These are phyloP conservation scores for Herpailurus yagouaroundi DNA, from an alignment of 2,113 vertebrate genomes.

Conservation along the genomic window DNA sequence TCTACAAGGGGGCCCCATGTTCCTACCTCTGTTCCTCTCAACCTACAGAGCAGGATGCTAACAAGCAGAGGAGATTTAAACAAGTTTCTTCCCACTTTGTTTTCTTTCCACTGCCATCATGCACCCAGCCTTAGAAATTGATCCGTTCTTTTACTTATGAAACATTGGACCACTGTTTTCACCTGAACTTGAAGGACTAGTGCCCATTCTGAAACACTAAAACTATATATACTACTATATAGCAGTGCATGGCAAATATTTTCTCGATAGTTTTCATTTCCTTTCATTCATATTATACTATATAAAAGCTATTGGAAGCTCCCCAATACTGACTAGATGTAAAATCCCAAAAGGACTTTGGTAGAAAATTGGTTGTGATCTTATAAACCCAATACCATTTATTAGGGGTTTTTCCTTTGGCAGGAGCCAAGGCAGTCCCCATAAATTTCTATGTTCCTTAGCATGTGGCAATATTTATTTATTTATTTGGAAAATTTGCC, in stretches of 20 bases:
- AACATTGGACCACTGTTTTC: neutral
- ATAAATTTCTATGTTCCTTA: neutral
- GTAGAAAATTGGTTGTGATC: neutral
- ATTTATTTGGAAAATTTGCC: conserved; percentile 92
- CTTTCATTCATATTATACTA: neutral
- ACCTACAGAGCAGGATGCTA: neutral
- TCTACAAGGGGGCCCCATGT: neutral
- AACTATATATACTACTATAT: neutral
- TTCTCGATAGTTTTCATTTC: neutral
- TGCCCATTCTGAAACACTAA: neutral
- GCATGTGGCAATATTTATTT: conserved; percentile 91
- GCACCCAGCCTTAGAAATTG: neutral
- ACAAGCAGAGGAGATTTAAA: neutral
- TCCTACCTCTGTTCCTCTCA: conserved; percentile 35
- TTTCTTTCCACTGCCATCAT: neutral
- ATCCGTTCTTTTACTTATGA: neutral
- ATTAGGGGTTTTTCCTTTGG: neutral
- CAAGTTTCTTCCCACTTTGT: neutral
- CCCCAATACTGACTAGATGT: neutral
- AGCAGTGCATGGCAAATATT: neutral
- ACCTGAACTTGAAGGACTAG: neutral
- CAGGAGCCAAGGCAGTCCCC: neutral
- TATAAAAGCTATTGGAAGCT: neutral
- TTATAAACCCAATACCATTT: neutral
- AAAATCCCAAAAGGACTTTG: neutral